Evolutionary conservation across 1,140 invertebrate species (phyloP).

Genomic region (Maconellicoccus hirsutus): DNA sequence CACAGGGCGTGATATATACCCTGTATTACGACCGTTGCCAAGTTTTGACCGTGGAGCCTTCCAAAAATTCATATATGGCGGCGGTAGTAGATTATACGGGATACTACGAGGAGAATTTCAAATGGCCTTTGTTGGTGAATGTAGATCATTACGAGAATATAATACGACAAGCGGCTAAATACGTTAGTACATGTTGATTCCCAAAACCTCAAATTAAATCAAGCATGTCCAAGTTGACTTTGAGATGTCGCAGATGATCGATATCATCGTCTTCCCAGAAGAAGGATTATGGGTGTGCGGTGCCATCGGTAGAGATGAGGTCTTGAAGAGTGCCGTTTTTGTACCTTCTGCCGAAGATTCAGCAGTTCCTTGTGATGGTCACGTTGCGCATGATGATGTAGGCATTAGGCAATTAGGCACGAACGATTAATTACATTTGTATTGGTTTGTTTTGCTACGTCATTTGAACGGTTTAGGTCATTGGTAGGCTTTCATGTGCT

Average conservation of each 20-base stretch:
- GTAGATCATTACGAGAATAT: slow-evolving; percentile 10
- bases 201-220: too few species aligned
- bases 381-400: too few species aligned
- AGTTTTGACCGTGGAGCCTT: too few species aligned
- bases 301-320: slow-evolving; percentile 30
- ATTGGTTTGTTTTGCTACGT: too few species aligned
- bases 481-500: too few species aligned
- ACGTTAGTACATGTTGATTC: slow-evolving; percentile 21
- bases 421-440: too few species aligned
- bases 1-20: too few species aligned
- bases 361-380: slow-evolving; percentile 30
- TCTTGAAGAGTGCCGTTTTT: slow-evolving; percentile 27
- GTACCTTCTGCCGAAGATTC: slow-evolving; percentile 29
- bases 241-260: slow-evolving; percentile 36
- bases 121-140: neutral
- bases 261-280: slow-evolving; percentile 78
- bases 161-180: slow-evolving; percentile 3
- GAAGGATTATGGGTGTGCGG: slow-evolving; percentile 37
- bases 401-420: too few species aligned
- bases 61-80: neutral
- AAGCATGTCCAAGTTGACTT: too few species aligned
- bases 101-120: neutral
- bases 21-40: too few species aligned
- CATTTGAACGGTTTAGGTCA: too few species aligned
- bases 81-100: slow-evolving; percentile 17